These are phyloP conservation scores for Sycophaga agraensis DNA, from an alignment of 1,140 invertebrate species.

Conservation along the genomic window DNA sequence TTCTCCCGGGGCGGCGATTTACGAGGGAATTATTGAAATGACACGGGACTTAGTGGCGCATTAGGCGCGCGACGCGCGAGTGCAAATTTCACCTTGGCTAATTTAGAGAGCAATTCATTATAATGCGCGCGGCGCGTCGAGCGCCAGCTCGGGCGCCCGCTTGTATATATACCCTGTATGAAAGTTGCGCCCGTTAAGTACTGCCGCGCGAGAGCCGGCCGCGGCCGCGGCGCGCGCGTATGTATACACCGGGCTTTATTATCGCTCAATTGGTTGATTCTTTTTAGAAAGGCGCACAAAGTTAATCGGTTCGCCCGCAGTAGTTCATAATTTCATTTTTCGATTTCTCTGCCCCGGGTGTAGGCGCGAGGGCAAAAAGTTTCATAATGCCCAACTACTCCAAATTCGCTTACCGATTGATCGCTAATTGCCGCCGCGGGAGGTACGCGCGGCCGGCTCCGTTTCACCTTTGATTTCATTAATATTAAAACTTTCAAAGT, in stretches of 20 bases:
- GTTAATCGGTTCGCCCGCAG: constrained; percentile 1
- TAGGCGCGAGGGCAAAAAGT: background rate
- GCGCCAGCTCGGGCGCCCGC: background rate
- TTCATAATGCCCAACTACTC: constrained; percentile 9
- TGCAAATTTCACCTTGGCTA: background rate
- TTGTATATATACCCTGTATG: no score
- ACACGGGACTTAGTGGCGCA: no score
- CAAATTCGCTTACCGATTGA: constrained; percentile 27
- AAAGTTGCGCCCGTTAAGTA: no score
- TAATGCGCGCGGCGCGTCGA: background rate
- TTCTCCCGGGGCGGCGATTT: background rate
- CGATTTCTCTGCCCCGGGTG: background rate
- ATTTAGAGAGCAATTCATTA: background rate
- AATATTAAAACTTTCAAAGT: constrained; percentile 28
- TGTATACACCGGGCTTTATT: background rate
- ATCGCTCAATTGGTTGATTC: background rate
- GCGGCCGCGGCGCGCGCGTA: no score
- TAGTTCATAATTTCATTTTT: constrained; percentile 16
- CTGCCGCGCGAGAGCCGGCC: no score
- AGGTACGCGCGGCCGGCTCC: no score
- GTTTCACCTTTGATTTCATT: constrained; percentile 22
- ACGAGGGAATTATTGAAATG: no score
- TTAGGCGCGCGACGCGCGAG: no score
- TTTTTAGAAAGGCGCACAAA: background rate
- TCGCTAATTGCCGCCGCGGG: constrained; percentile 22